A percentile compares a stretch with the other conserved stretches of the same genome.
Conservation (phyloP, 2,113 vertebrate genomes). For the Tichodroma muraria region DNA sequence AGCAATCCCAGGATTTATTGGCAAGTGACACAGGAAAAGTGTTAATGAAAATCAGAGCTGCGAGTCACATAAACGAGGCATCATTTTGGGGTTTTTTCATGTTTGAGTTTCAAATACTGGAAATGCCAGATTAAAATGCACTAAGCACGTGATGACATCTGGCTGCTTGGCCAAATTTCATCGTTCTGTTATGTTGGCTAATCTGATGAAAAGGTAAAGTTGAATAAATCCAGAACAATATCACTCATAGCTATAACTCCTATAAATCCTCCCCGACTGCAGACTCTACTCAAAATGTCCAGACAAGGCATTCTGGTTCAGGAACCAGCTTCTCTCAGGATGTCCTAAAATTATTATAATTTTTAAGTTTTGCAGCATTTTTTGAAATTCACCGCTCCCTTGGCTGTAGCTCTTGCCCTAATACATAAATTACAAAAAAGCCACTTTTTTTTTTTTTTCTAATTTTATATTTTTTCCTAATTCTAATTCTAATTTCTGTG, state of each 20-base stretch:
- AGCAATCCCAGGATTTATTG: conserved; percentile 14
- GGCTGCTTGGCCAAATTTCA: not conserved
- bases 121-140: not conserved
- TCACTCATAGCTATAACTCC: not conserved
- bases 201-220: conserved; percentile 3
- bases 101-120: not conserved
- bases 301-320: not conserved
- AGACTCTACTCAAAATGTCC: not conserved
- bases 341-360: not conserved
- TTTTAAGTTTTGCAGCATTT: not conserved
- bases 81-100: not conserved
- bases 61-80: not conserved
- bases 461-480: not conserved
- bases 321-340: not conserved
- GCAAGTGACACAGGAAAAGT: not conserved
- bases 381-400: not conserved
- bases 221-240: not conserved
- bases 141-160: conserved; percentile 31
- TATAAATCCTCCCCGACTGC: not conserved
- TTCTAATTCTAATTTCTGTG: not conserved
- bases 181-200: not conserved
- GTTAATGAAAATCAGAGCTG: conserved; percentile 8
- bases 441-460: accelerated
- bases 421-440: not conserved
- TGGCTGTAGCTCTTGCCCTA: not conserved